Evolutionary conservation across 2,888 invertebrate species (phyloP).

Genomic region (Rugalucina vietnamica): DNA sequence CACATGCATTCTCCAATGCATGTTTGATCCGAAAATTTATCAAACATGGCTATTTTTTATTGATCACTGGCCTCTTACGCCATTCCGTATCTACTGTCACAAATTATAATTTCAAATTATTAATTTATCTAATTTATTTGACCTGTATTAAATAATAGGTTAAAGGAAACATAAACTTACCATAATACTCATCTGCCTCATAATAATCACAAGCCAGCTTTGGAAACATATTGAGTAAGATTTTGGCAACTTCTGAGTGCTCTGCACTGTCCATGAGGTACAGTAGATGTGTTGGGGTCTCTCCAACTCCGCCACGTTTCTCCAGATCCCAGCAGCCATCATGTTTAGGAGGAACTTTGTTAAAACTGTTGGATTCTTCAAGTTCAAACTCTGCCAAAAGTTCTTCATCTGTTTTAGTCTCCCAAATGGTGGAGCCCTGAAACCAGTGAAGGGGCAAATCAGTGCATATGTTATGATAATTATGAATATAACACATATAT

Average conservation of each 20-base stretch:
- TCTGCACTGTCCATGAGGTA: slow-evolving; percentile 96
- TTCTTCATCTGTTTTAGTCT: slow-evolving; percentile 69
- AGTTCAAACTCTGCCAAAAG: slow-evolving; percentile 69
- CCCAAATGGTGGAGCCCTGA: slow-evolving; percentile 62
- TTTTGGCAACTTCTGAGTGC: slow-evolving; percentile 93
- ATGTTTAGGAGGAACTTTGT: slow-evolving; percentile 77
- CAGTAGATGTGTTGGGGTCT: slow-evolving; percentile 96
- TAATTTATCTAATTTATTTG: too few relatives aligned
- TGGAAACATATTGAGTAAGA: slow-evolving; percentile 95
- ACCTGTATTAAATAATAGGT: too few relatives aligned
- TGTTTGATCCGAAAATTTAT: too few relatives aligned
- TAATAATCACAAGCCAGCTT: slow-evolving; percentile 96
- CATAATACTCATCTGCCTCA: slow-evolving; percentile 98
- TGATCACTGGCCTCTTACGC: too few relatives aligned
- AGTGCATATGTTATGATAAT: too few relatives aligned
- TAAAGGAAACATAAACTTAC: too few relatives aligned
- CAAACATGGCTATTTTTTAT: too few relatives aligned
- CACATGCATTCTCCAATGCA: too few relatives aligned
- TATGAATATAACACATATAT: too few relatives aligned
- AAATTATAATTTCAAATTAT: too few relatives aligned
- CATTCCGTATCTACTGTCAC: too few relatives aligned
- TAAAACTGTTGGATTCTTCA: slow-evolving; percentile 67
- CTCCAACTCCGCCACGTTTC: slow-evolving; percentile 96
- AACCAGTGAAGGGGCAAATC: slow-evolving; percentile 18
- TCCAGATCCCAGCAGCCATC: slow-evolving; percentile 99